Evolutionary conservation across 53 echinoderm and acorn worm species (phyloP).

Genomic region (Hippasteria phrygiana): DNA sequence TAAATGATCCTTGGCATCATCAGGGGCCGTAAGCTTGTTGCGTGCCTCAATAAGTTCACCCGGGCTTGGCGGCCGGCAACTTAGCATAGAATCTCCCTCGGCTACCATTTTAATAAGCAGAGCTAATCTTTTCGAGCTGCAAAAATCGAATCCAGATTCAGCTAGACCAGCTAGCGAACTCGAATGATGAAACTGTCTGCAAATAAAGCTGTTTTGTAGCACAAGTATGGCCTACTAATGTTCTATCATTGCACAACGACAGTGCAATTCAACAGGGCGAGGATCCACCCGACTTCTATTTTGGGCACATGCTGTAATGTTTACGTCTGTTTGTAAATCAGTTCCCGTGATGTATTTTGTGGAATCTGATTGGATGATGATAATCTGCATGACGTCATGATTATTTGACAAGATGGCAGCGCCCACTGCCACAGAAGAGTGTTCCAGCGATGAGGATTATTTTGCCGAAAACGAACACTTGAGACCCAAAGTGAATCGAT

Average conservation of each 20-base stretch:
- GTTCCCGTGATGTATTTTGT: neutral
- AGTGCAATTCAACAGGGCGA: neutral
- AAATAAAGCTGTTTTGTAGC: neutral
- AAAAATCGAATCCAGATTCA: neutral
- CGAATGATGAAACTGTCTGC: neutral
- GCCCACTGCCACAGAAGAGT: neutral
- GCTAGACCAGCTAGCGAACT: neutral
- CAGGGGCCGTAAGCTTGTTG: neutral
- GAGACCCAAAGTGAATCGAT: conserved; percentile 57
- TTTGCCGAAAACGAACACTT: conserved; percentile 10
- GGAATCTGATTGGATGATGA: conserved; percentile 57
- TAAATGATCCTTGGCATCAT: neutral
- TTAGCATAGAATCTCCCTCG: neutral
- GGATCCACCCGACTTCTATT: conserved; percentile 18
- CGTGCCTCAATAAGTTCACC: neutral
- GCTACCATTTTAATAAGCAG: conserved; percentile 1
- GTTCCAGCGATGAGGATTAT: neutral
- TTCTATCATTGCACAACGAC: conserved; percentile 60
- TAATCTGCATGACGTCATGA: neutral
- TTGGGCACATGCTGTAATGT: conserved; percentile 54
- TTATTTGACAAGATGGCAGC: conserved; percentile 64
- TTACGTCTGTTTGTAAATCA: conserved; percentile 61
- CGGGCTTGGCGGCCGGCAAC: neutral
- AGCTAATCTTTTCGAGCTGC: neutral
- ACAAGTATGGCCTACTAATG: neutral